Evolutionary conservation across 2,113 vertebrate genomes (phyloP).

Genomic region (Lethenteron reissneri): DNA sequence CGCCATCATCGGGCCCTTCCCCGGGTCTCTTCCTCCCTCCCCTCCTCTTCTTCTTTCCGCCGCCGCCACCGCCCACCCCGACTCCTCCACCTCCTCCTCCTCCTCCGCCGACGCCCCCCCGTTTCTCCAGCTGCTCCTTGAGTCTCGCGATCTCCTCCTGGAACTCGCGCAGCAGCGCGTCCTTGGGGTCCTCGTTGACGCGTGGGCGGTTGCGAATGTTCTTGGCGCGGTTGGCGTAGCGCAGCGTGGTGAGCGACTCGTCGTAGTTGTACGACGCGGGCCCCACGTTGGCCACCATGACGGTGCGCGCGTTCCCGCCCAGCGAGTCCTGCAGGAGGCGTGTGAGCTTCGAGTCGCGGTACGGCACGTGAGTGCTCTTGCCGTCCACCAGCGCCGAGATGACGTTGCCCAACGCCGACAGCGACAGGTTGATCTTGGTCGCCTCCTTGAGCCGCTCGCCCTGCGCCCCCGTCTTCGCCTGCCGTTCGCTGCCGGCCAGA

Average conservation of each 20-base stretch:
- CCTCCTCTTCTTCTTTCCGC: constrained; percentile 22
- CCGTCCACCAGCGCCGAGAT: constrained; percentile 74
- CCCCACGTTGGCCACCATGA: constrained; percentile 80
- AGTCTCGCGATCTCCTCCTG: constrained; percentile 72
- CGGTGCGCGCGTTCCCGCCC: constrained; percentile 75
- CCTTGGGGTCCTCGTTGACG: constrained; percentile 88
- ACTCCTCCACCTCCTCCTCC: constrained; percentile 39
- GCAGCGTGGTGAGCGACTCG: constrained; percentile 61
- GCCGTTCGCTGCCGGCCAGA: constrained; percentile 75
- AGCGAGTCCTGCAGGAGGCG: constrained; percentile 81
- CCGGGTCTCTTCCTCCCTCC: constrained; percentile 9
- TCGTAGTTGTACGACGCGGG: constrained; percentile 58
- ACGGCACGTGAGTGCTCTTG: constrained; percentile 65
- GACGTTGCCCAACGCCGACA: constrained; percentile 75
- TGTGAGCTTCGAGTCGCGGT: constrained; percentile 89
- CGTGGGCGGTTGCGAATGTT: constrained; percentile 87
- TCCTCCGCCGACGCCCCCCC: constrained; percentile 38
- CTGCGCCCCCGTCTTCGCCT: constrained; percentile 38
- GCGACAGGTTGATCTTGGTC: constrained; percentile 83
- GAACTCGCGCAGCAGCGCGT: constrained; percentile 69
- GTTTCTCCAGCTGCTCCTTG: constrained; percentile 70
- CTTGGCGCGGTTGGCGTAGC: constrained; percentile 81
- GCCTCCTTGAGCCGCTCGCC: constrained; percentile 68
- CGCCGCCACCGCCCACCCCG: constrained; percentile 26
- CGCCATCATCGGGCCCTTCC: constrained; percentile 17